These are phyloP conservation scores for Echinarachnius parma DNA, from an alignment of 53 echinoderm and acorn worm species.

Conservation along the genomic window DNA sequence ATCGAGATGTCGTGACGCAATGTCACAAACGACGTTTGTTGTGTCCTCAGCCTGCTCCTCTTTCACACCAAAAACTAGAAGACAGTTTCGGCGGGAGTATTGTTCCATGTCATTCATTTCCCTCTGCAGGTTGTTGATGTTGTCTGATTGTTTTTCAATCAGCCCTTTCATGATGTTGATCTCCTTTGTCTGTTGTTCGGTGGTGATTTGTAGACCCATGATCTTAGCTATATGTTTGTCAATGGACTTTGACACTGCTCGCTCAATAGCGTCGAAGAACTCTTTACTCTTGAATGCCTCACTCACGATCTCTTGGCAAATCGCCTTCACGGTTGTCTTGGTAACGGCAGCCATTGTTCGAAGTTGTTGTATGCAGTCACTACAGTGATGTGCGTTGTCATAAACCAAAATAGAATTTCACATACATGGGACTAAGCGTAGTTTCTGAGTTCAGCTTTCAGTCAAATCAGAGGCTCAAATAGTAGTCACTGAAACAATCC, in stretches of 20 bases:
- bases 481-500: too few species aligned
- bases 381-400: background rate
- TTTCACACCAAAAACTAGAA: slow-evolving; percentile 3
- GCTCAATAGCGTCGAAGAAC: background rate
- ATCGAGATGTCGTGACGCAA: background rate
- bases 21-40: background rate
- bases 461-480: background rate
- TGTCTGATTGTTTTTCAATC: background rate
- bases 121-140: background rate
- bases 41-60: background rate
- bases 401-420: background rate
- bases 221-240: background rate
- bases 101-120: slow-evolving; percentile 2
- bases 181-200: background rate
- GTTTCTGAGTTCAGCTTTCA: background rate
- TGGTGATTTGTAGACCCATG: background rate
- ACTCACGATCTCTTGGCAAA: background rate
- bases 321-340: background rate
- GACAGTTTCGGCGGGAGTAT: background rate
- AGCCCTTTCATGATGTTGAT: background rate
- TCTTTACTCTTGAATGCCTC: background rate
- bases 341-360: too few species aligned
- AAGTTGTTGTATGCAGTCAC: background rate
- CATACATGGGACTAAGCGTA: background rate
- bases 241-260: background rate